Conservation (phyloP, 2,888 invertebrate species). For the Trichopoda pennipes region DNA sequence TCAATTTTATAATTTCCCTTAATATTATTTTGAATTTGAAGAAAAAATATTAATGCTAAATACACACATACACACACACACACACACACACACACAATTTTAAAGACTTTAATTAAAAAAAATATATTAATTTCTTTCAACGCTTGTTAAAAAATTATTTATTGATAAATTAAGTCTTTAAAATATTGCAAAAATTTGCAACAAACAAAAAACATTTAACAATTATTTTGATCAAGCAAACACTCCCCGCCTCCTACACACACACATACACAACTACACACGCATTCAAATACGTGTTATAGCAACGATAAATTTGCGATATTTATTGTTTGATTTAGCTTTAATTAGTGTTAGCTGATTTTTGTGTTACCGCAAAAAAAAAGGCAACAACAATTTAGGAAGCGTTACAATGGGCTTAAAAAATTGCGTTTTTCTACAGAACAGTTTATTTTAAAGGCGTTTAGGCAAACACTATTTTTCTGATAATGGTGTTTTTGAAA, state of each 20-base stretch:
- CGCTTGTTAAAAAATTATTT: conserved; percentile 10
- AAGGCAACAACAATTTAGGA: too few relatives aligned
- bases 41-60: too few relatives aligned
- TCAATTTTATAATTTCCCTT: neutral
- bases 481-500: too few relatives aligned
- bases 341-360: conserved; percentile 45
- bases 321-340: conserved; percentile 25
- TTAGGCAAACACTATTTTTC: too few relatives aligned
- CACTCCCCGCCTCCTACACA: neutral
- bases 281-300: neutral
- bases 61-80: too few relatives aligned
- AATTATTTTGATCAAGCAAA: conserved; percentile 17
- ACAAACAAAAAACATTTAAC: neutral
- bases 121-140: neutral
- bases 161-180: conserved; percentile 31
- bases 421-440: too few relatives aligned
- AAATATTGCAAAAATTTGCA: conserved; percentile 9
- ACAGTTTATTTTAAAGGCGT: too few relatives aligned
- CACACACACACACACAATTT: neutral
- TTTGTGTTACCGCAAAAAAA: too few relatives aligned
- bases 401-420: too few relatives aligned
- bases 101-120: neutral
- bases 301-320: conserved; percentile 21
- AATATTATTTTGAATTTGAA: conserved; percentile 5
- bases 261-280: neutral